phyloP scores from a whole-genome alignment of 2,888 invertebrate genomes.

The Hirudinaria manillensis region DNA sequence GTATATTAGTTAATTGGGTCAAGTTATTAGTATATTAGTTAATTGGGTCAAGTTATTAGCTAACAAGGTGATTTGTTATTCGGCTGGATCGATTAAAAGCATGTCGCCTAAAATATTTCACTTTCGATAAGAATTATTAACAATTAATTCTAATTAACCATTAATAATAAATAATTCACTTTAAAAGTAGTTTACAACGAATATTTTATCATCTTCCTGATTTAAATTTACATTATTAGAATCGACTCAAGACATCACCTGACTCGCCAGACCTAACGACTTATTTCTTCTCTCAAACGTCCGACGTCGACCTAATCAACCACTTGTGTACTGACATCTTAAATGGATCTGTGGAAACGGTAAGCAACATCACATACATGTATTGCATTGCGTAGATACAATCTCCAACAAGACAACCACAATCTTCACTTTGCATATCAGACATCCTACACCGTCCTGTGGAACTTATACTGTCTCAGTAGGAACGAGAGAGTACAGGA shows the following conservation, averaged over 20 bases:
- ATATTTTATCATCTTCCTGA: too few species aligned
- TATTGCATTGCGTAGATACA: neutral
- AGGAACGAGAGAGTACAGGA: constrained; percentile 47
- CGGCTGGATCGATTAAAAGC: neutral
- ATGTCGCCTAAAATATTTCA: too few species aligned
- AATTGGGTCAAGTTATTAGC: too few species aligned
- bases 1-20: too few species aligned
- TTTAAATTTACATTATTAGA: too few species aligned
- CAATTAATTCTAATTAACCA: too few species aligned
- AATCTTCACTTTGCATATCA: constrained; percentile 35
- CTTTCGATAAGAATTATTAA: too few species aligned
- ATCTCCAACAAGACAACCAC: too few species aligned
- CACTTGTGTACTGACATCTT: constrained; percentile 50
- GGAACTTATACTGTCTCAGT: constrained; percentile 51
- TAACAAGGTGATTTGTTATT: too few species aligned
- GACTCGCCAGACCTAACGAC: neutral
- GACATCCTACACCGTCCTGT: constrained; percentile 50
- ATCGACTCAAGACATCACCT: neutral
- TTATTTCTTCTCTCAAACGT: constrained; percentile 36
- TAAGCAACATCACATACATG: constrained; percentile 5
- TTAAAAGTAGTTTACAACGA: too few species aligned
- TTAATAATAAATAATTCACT: too few species aligned
- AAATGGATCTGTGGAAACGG: constrained; percentile 43
- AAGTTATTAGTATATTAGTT: too few species aligned
- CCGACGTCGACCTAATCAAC: constrained; percentile 46